Conservation (phyloP, 2,888 invertebrate genomes). For the Macrophya alboannulata region DNA sequence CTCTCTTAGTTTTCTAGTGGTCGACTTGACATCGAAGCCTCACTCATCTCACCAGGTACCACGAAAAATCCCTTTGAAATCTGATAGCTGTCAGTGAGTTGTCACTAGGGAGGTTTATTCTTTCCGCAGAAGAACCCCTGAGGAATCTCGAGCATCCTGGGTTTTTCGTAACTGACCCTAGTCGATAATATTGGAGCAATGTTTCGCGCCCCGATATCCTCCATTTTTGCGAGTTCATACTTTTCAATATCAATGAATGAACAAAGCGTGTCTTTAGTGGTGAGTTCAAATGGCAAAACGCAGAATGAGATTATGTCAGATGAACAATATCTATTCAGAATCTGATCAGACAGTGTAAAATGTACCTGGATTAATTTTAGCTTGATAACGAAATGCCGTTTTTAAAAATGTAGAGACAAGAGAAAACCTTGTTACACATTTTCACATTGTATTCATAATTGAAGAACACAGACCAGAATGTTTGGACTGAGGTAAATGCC, state of each 20-base stretch:
- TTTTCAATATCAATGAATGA: background rate
- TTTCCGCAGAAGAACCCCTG: background rate
- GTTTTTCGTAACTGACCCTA: background rate
- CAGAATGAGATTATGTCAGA: background rate
- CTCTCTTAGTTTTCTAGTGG: too few species aligned
- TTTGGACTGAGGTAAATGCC: background rate
- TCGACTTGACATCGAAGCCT: background rate
- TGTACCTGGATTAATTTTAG: background rate
- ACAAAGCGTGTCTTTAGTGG: background rate
- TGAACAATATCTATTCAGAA: background rate
- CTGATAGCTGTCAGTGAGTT: constrained; percentile 25
- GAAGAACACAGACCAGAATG: background rate
- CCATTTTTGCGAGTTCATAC: constrained; percentile 6
- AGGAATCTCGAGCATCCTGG: constrained; percentile 17
- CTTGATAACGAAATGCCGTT: background rate
- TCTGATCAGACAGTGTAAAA: background rate
- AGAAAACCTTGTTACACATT: background rate
- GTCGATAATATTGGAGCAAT: constrained; percentile 13
- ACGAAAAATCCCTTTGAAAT: background rate
- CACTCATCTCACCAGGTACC: background rate
- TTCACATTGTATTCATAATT: background rate
- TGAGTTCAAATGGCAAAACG: background rate
- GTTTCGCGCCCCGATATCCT: constrained; percentile 1
- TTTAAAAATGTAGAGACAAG: background rate
- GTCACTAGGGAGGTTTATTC: constrained; percentile 13